Conservation (phyloP, 37 sponge, comb jelly and placozoan species). For the Theonella swinhoei region DNA sequence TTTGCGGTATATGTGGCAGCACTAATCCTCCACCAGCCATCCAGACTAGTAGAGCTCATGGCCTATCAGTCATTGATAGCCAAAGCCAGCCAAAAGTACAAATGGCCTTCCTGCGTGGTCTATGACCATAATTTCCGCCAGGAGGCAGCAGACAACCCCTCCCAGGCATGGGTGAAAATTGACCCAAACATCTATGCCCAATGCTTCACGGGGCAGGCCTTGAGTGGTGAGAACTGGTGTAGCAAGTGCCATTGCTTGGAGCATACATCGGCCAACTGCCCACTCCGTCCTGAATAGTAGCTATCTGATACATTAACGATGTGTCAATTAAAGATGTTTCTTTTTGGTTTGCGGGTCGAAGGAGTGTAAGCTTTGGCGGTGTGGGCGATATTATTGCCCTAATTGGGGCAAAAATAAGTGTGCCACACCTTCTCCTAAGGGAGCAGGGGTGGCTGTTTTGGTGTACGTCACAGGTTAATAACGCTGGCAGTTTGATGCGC, state of each 20-base stretch:
- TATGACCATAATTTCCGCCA: conserved; percentile 54
- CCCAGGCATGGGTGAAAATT: conserved; percentile 6
- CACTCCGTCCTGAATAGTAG: conserved; percentile 1
- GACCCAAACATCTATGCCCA: conserved; percentile 42
- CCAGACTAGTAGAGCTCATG: conserved; percentile 15
- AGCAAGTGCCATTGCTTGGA: conserved; percentile 12
- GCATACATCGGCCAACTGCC: conserved; percentile 13
- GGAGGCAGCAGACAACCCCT: conserved; percentile 21
- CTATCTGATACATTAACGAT: no score
- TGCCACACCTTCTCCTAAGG: no score
- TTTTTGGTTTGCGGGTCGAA: no score
- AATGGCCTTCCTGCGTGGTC: conserved; percentile 35
- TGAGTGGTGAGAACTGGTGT: conserved; percentile 16
- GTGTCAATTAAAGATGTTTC: no score
- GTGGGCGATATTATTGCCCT: no score
- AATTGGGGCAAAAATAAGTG: no score
- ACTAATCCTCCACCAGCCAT: not conserved
- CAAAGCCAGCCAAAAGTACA: conserved; percentile 18
- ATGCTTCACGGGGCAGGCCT: conserved; percentile 19
- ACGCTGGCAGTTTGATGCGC: no score
- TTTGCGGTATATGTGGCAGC: conserved; percentile 22
- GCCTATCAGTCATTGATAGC: conserved; percentile 31
- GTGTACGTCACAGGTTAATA: no score
- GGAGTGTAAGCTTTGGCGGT: no score
- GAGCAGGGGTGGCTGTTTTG: no score